Base-by-base conservation (phyloP, 2,113 vertebrate genomes). In the Podarcis muralis region DNA sequence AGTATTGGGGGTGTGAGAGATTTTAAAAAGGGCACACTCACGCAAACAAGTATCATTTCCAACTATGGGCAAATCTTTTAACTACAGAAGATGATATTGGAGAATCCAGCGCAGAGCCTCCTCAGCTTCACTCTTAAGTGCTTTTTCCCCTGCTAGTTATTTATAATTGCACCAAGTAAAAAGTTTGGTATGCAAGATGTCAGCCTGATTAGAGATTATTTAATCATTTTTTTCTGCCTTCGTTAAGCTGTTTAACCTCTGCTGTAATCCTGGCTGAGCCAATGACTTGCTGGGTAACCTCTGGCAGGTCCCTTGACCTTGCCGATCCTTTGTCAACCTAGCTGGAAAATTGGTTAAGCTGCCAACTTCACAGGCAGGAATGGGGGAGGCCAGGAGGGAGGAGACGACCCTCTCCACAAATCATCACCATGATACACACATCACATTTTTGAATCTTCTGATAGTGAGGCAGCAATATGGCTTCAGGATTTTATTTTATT, bases 221-320 rank as follows among this genome's bases (percentile, higher is more conserved):
- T 74, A 40, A 53, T 87, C 77, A 30, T 23, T 62, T 74, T 76
- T 30, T 84, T 80, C 84, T 35, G 77, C 68, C 68, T 87, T 12
- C 6, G 7, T 75, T 66, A 87, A 68, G 82, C 81, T n/a, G 6
- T 87, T 87, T 87, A 90, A 87, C 82, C 68, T 87, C 37, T 65
- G 66, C 15, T 65, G 30, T 87, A 72, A 84, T 84, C 66, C 81
- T 79, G 75, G 37, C 30, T 48, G 23, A 87, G 81, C 35, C 74
- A 79, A 68, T 32, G 20, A 90, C 35, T 78, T 20, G 11, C 18
- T 16, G 22, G 23, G 35, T 80, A 43, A 90, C 68, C 76, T 84
- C 59, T 84, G 76, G 32, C 76, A 66, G 59, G 81, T 72, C 66
- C 62, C n/a, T 16, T 66, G 75, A 79, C 57, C 75, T 80, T 65